Base-by-base conservation (phyloP, 2,113 vertebrate genomes). In the Pedionomus torquatus region DNA sequence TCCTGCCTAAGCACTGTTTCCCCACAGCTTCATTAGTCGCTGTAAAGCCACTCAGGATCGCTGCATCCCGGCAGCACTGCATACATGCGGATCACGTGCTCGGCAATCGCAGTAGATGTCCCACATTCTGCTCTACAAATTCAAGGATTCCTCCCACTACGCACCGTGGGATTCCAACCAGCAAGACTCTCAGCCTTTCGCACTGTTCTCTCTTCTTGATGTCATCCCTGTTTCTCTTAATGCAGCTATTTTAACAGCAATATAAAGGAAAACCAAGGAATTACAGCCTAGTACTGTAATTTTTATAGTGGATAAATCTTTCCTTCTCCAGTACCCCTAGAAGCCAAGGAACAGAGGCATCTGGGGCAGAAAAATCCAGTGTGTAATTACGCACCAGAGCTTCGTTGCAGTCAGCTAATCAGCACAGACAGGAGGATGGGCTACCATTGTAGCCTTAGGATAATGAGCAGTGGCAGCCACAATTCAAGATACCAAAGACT, bases 1-100 rank as follows among this genome's bases (percentile, higher is more conserved):
- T 96, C 81, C 90, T 97, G 91, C 87, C 89, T 84, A 87, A 95
- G 95, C 89, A 80, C 84, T 76, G 91, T 83, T 96, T 96, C 84
- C 87, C 91, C 87, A 80, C 2, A 1, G 78, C 80, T 87, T 87
- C 71, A 68, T 6, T 16, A 89, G 48, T 68, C 72, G 65, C 72
- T 55, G 83, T 68, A 89, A 84, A 94, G 48, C 69, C 71, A 7
- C 77, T 68, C 35, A 12, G 60, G 83, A 82, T 68, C 52, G 7
- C 93, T 58, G 71, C 90, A 93, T 33, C 61, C 33, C 61, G 51
- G 64, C 80, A 91, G 26, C 68, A 3, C 71, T 31, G 41, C 63
- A 3, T 1, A 33, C 64, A 70, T 7, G 57, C 1, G 1, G 52
- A 61, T 28, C 79, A 76, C 7, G 25, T 79, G 88, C 79, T 86